A percentile compares a stretch with the other conserved stretches of the same genome.
Conservation (phyloP, 2,888 invertebrate species). For the Tuberolachnus salignus region DNA sequence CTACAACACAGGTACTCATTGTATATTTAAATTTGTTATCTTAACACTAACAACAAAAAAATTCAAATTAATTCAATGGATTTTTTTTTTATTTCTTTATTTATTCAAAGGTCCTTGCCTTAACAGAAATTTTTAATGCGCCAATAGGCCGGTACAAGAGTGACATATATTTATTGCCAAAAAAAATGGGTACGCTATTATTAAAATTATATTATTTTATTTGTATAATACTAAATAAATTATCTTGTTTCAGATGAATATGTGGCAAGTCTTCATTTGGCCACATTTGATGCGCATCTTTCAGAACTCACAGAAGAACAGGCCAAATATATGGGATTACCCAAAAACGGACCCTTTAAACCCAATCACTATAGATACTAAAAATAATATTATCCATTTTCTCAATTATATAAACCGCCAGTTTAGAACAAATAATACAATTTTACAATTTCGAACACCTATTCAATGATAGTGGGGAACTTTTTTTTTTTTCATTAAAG, state of each 20-base stretch:
- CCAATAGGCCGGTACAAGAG: slow-evolving; percentile 93
- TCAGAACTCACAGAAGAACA: slow-evolving; percentile 96
- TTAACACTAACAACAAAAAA: background rate
- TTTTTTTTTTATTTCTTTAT: background rate
- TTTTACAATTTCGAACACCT: background rate
- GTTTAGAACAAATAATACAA: slow-evolving; percentile 3
- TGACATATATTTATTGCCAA: slow-evolving; percentile 95
- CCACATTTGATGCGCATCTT: slow-evolving; percentile 96
- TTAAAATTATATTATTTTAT: slow-evolving; percentile 46
- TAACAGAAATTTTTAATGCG: slow-evolving; percentile 96
- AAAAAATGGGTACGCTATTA: slow-evolving; percentile 80
- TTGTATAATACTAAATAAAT: too few relatives aligned
- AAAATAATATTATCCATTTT: background rate
- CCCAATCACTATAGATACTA: slow-evolving; percentile 93
- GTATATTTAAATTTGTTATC: background rate
- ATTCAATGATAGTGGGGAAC: too few relatives aligned
- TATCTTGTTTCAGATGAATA: slow-evolving; percentile 73
- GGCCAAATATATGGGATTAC: slow-evolving; percentile 95
- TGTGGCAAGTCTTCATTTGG: slow-evolving; percentile 94
- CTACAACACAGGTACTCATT: slow-evolving; percentile 79
- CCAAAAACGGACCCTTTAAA: slow-evolving; percentile 98
- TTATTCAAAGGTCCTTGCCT: slow-evolving; percentile 65
- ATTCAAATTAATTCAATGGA: background rate
- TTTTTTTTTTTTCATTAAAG: too few relatives aligned
- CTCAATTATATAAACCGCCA: background rate